Base-by-base conservation (phyloP, 2,113 vertebrate species). In the Nannospalax galili region DNA sequence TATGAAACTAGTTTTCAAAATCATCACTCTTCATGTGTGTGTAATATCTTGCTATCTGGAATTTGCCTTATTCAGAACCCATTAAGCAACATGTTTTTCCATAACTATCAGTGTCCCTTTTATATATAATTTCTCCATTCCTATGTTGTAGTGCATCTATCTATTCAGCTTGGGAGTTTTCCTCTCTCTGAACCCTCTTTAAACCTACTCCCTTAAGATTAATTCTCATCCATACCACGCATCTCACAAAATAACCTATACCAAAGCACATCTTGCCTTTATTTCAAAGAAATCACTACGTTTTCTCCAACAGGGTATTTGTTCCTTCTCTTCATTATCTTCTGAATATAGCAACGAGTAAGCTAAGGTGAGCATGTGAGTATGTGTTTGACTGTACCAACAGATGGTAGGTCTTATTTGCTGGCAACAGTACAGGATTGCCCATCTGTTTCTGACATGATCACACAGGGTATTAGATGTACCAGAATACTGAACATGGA, bases 341-440 rank as follows among this genome's bases (percentile, higher is more conserved):
- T 74, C 78, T 67, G 60, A 69, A 86, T 95, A 26, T 72, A 91
- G 60, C 84, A 92, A 94, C 92, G 67, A 95, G 30, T 92, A 84
- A 96, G 60, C 80, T 62, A 93, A 96, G 52, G 85, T 88, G 90
- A 79, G 81, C 67, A 70, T 92, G 20, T 96, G 77, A 95, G 56
- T 26, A 9, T 80, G 20, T 65, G 78, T 95, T 42, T 89, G 78
- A 96, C 37, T 84, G 64, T 28, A 89, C 26, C 40, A 96, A 96
- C 95, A 97, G 92, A 96, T 96, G 95, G 90, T 58, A 91, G 88
- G 40, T 87, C 72, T 95, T 82, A 82, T 90, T 96, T 94, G 35
- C 69, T 93, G 90, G 95, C 95, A 95, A 72, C 70, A 72, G 78
- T 90, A 94, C 37, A 70, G 17, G 35, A 94, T 40, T 82, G 30